A percentile compares a stretch with the other conserved stretches of the same genome.
Evolutionary conservation across 2,797 vertebrate genomes (phyloP).

Genomic region (Poecilia wingei): DNA sequence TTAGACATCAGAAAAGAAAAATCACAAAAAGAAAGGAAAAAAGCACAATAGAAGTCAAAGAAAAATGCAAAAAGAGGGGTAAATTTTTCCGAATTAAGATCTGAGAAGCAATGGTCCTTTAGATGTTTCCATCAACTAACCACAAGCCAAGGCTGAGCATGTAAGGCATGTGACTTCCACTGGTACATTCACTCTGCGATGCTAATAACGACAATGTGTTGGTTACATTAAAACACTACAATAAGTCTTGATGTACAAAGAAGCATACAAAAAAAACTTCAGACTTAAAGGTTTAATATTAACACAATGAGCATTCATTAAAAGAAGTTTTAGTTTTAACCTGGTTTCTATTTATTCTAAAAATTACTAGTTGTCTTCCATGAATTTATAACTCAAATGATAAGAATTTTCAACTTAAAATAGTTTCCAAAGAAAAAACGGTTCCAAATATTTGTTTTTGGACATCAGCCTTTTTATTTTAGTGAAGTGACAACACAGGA

Average conservation of each 20-base stretch:
- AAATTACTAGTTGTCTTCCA: slow-evolving; percentile 2
- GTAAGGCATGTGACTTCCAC: slow-evolving; percentile 80
- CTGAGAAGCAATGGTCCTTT: slow-evolving; percentile 79
- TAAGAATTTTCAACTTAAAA: background rate
- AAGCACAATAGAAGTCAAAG: background rate
- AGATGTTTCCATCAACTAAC: slow-evolving; percentile 84
- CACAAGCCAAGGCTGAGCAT: slow-evolving; percentile 80
- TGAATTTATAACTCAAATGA: slow-evolving; percentile 12
- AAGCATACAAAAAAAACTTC: background rate
- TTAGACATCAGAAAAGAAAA: background rate
- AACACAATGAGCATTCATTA: slow-evolving; percentile 44
- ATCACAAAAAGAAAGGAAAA: background rate
- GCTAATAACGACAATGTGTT: slow-evolving; percentile 85
- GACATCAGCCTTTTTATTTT: slow-evolving; percentile 12
- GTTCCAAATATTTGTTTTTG: background rate
- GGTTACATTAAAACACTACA: slow-evolving; percentile 73
- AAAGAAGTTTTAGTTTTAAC: slow-evolving; percentile 4
- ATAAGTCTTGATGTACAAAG: slow-evolving; percentile 36
- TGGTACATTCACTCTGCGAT: slow-evolving; percentile 73
- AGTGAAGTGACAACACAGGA: slow-evolving; percentile 26
- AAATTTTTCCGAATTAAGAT: slow-evolving; percentile 82
- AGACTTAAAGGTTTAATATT: background rate
- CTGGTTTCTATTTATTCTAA: background rate
- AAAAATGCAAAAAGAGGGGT: slow-evolving; percentile 57
- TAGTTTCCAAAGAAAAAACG: no score